Evolutionary conservation across 2,888 invertebrate species (phyloP).

Genomic region (Amphipoea lucens): DNA sequence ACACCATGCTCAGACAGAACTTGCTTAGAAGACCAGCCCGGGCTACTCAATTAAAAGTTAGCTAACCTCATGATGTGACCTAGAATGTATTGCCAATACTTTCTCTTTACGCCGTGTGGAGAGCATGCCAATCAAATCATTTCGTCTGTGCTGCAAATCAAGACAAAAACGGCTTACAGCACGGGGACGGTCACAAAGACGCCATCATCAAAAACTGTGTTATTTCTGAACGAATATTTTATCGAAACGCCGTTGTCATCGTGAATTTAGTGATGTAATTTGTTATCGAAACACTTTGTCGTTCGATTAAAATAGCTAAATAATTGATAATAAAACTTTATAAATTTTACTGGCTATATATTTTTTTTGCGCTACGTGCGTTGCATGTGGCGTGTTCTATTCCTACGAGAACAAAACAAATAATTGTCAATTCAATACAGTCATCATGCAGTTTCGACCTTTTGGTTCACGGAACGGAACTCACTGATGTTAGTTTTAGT

Average conservation of each 20-base stretch:
- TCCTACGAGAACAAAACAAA: neutral
- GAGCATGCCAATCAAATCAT: neutral
- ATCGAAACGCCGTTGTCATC: slow-evolving; percentile 66
- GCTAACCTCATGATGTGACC: neutral
- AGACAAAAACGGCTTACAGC: neutral
- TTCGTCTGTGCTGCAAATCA: neutral
- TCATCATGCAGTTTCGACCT: neutral
- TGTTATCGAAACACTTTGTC: neutral
- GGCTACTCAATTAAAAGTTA: neutral
- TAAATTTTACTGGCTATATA: neutral
- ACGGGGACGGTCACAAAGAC: neutral
- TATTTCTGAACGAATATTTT: slow-evolving; percentile 58
- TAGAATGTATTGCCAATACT: neutral
- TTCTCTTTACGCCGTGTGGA: neutral
- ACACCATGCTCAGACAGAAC: too few relatives aligned
- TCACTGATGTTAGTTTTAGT: neutral
- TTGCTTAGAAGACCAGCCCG: too few relatives aligned
- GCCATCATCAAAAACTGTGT: neutral
- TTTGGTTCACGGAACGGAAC: neutral
- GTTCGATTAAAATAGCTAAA: neutral
- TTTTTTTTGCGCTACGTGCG: neutral
- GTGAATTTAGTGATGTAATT: slow-evolving; percentile 48
- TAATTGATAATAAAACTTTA: neutral
- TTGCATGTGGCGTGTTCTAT: neutral
- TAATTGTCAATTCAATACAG: too few relatives aligned